phyloP scores from a whole-genome alignment of 2,888 invertebrate genomes.

The Folsomia manolachei region DNA sequence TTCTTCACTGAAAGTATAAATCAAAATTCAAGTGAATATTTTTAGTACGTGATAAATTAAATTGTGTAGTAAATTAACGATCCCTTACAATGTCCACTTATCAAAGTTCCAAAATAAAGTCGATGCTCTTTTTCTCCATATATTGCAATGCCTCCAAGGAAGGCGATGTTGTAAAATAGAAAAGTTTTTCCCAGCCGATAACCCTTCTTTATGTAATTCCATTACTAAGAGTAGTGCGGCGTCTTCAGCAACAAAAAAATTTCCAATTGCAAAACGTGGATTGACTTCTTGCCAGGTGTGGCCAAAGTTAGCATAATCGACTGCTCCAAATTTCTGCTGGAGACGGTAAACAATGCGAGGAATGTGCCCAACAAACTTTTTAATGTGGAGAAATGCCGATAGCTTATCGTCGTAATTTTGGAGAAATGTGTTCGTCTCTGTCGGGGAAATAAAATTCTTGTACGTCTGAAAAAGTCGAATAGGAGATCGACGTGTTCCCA shows the following conservation, averaged over 20 bases:
- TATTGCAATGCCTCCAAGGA: slow-evolving; percentile 1
- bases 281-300: neutral
- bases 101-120: neutral
- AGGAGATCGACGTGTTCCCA: neutral
- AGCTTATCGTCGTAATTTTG: neutral
- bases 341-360: neutral
- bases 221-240: neutral
- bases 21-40: neutral
- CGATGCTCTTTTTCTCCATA: neutral
- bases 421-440: neutral
- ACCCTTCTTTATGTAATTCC: neutral
- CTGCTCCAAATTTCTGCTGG: neutral
- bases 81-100: neutral
- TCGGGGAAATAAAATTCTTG: neutral
- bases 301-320: neutral
- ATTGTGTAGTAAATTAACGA: neutral
- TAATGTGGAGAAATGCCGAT: neutral
- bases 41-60: neutral
- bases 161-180: neutral
- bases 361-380: neutral
- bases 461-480: neutral
- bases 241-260: neutral
- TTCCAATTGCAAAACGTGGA: slow-evolving; percentile 6
- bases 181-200: neutral
- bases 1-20: slow-evolving; percentile 2